Conservation (phyloP, 2,113 vertebrate species). For the Pitta sordida region DNA sequence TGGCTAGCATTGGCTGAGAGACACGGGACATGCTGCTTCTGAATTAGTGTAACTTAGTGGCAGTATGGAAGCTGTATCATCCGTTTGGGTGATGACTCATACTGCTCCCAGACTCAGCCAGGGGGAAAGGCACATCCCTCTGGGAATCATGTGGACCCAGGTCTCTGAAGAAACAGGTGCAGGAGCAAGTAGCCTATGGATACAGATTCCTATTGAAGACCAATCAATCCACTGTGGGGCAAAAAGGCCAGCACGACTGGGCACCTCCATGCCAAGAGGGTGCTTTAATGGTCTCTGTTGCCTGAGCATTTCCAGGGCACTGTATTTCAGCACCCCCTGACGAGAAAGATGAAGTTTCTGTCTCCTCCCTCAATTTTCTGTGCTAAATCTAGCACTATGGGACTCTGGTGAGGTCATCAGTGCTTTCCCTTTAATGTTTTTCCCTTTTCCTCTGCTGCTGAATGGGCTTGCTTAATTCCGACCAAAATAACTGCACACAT, state of each 20-base stretch:
- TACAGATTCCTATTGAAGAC: not conserved
- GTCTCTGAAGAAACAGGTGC: fast-evolving
- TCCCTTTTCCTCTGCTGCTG: not conserved
- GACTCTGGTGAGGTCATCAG: not conserved
- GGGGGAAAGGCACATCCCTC: fast-evolving
- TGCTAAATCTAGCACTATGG: not conserved
- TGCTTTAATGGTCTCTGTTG: not conserved
- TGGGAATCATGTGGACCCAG: fast-evolving
- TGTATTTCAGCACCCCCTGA: fast-evolving
- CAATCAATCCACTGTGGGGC: fast-evolving
- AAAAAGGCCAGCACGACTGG: fast-evolving
- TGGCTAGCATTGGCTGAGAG: conserved; percentile 1
- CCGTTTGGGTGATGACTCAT: not conserved
- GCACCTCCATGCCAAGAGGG: not conserved
- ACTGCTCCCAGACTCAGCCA: fast-evolving
- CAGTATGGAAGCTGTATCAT: not conserved
- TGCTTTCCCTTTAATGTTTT: not conserved
- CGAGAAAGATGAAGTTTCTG: not conserved
- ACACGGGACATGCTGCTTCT: not conserved
- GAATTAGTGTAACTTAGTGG: not conserved
- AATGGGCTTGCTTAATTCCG: not conserved
- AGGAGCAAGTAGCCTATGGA: not conserved
- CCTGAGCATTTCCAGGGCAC: not conserved
- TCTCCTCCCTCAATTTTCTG: not conserved
- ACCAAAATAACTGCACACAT: not conserved